Conservation (phyloP, 2,888 invertebrate species). For the Metopia argyrocephala region DNA sequence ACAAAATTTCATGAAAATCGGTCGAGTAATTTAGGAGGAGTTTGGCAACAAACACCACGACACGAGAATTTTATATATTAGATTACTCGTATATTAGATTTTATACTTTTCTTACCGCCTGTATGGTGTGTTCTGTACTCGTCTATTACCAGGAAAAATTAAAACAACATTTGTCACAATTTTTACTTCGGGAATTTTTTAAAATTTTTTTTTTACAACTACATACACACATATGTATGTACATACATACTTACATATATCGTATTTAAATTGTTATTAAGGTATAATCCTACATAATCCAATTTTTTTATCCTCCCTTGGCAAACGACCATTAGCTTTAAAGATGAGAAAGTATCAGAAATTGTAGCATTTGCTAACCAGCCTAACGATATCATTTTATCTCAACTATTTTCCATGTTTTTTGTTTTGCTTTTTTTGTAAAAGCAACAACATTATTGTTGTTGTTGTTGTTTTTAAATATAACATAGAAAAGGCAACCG, state of each 20-base stretch:
- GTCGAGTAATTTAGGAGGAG: too few species aligned
- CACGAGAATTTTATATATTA: too few species aligned
- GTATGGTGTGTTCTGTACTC: too few species aligned
- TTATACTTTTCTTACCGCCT: too few species aligned
- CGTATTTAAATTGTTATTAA: conserved; percentile 11
- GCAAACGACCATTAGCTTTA: conserved; percentile 22
- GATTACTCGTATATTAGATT: too few species aligned
- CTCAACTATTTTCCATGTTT: not conserved
- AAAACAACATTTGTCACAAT: not conserved
- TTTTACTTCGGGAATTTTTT: not conserved
- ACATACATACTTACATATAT: too few species aligned
- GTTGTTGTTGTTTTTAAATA: not conserved
- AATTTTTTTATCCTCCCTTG: conserved; percentile 14
- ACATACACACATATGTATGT: too few species aligned
- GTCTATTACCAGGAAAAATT: too few species aligned
- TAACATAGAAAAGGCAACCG: conserved; percentile 6
- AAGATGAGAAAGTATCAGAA: conserved; percentile 16
- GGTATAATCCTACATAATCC: conserved; percentile 32
- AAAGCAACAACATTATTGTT: not conserved
- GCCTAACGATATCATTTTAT: conserved; percentile 1
- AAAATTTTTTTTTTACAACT: too few species aligned
- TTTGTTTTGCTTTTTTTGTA: too few species aligned
- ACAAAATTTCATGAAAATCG: too few species aligned
- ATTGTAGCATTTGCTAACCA: conserved; percentile 22
- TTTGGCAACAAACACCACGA: too few species aligned